Evolutionary conservation across 2,797 vertebrate genomes (phyloP), one percentile per base, ranked within the genome.

Genomic region (Pyrocephalus nanus): DNA sequence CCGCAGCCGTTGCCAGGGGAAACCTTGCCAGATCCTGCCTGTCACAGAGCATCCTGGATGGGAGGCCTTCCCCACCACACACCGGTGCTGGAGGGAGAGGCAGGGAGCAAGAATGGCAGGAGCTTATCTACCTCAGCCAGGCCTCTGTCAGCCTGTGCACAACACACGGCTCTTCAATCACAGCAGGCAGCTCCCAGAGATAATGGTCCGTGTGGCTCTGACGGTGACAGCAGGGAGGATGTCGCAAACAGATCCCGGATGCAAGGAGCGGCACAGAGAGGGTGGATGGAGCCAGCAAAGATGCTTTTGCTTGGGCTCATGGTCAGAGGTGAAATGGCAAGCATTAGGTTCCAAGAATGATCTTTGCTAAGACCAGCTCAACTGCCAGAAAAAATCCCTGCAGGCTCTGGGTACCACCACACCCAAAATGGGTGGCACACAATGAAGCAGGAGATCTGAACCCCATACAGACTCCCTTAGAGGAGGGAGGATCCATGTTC

Each of bases 91-190:
- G 12, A 61, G 65, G 62, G 47, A 82, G 89, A 85, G 69, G 72
- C 73, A 67, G 73, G n/a, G 65, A 74, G 30, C 47, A 83, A 82
- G 36, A 94, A 80, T 21, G 60, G 91, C 83, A 91, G 90, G 26
- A 71, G 95, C 95, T 97, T 96, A 96, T 97, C 96, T 90, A 22
- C 16, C 90, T 86, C 86, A 89, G 83, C 64, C 96, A 96, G 96
- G 66, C 74, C 82, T 55, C 87, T 86, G 85, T 91, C 94, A 95
- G 89, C 65, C 71, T 67, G 83, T 7, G 8, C 64, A 86, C 4
- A 5, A 77, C 67, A 91, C 72, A 62, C 1, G 0, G 86, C 86
- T 80, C 91, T 80, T 81, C 60, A 89, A 58, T 93, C 81, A 74
- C 54, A 81, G 80, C 92, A 92, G 70, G 66, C 87, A 96, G 83